These are phyloP conservation scores for Notodonta ziczac DNA, from an alignment of 2,888 invertebrate genomes.

Conservation along the genomic window DNA sequence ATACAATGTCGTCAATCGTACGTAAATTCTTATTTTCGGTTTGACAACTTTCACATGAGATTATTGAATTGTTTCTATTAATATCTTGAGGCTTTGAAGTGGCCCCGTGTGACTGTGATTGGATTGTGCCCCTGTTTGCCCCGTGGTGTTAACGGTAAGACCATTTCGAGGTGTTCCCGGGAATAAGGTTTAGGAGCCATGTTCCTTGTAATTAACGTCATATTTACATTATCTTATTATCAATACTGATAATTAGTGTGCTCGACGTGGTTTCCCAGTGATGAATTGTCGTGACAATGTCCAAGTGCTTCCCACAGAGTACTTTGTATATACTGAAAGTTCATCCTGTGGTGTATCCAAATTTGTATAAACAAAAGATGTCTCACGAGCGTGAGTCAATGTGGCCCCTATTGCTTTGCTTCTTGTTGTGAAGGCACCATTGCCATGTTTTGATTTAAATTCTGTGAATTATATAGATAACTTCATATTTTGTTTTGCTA, in stretches of 20 bases:
- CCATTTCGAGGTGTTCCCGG: slow-evolving; percentile 25
- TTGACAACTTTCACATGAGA: slow-evolving; percentile 81
- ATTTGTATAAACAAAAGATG: slow-evolving; percentile 53
- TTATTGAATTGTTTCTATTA: slow-evolving; percentile 74
- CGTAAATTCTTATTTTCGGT: slow-evolving; percentile 69
- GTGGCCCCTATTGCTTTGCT: slow-evolving; percentile 14
- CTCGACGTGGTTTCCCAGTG: slow-evolving; percentile 18
- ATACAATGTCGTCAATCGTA: slow-evolving; percentile 70
- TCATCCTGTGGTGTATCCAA: slow-evolving; percentile 33
- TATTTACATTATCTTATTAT: slow-evolving; percentile 43
- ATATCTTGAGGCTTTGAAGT: slow-evolving; percentile 63
- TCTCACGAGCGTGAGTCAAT: slow-evolving; percentile 27
- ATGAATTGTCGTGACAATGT: slow-evolving; percentile 31
- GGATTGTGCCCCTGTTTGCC: slow-evolving; percentile 27
- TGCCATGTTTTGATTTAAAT: too few species aligned
- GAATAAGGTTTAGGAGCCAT: slow-evolving; percentile 32
- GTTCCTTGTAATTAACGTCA: slow-evolving; percentile 33
- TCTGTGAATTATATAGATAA: too few species aligned
- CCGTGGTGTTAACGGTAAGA: slow-evolving; percentile 34
- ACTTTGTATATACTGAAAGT: too few species aligned
- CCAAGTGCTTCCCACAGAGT: slow-evolving; percentile 21
- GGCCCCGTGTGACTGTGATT: slow-evolving; percentile 51
- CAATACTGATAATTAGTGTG: slow-evolving; percentile 25
- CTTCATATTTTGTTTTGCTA: too few species aligned
- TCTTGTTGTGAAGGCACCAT: not conserved